These are phyloP conservation scores for Pissodes strobi DNA, from an alignment of 1,140 invertebrate genomes.

Conservation along the genomic window DNA sequence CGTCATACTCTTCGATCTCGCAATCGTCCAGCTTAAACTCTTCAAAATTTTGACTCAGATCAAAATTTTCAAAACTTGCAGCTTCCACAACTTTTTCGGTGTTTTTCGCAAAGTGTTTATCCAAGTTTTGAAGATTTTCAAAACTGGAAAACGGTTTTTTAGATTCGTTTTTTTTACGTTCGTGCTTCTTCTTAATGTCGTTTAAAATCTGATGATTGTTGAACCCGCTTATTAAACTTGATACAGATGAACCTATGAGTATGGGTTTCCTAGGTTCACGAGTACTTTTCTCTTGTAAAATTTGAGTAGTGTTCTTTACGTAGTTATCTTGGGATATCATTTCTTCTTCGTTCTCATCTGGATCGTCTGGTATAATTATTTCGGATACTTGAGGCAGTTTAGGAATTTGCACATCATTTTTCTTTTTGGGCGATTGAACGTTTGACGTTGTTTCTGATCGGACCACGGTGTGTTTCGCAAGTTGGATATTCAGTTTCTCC, in stretches of 20 bases:
- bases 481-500: constrained; percentile 50
- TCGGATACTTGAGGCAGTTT: constrained; percentile 66
- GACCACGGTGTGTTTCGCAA: constrained; percentile 46
- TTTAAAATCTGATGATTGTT: constrained; percentile 57
- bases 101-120: constrained; percentile 31
- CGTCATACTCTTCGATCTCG: constrained; percentile 62
- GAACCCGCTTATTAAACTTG: constrained; percentile 63
- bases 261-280: constrained; percentile 43
- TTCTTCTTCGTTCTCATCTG: constrained; percentile 53
- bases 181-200: constrained; percentile 48
- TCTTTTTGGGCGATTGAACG: constrained; percentile 49
- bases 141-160: constrained; percentile 52
- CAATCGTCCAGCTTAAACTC: constrained; percentile 79
- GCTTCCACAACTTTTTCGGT: constrained; percentile 47
- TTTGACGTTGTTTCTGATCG: constrained; percentile 36
- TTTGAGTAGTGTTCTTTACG: constrained; percentile 53
- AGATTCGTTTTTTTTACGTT: constrained; percentile 35
- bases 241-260: constrained; percentile 63
- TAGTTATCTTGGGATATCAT: constrained; percentile 54
- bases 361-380: constrained; percentile 65
- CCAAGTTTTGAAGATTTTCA: constrained; percentile 54
- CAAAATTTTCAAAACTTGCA: constrained; percentile 60
- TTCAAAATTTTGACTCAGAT: constrained; percentile 76
- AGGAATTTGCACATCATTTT: constrained; percentile 63
- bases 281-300: constrained; percentile 43